Evolutionary conservation across 2,113 vertebrate genomes (phyloP).

Genomic region (Nothoprocta perdicaria): DNA sequence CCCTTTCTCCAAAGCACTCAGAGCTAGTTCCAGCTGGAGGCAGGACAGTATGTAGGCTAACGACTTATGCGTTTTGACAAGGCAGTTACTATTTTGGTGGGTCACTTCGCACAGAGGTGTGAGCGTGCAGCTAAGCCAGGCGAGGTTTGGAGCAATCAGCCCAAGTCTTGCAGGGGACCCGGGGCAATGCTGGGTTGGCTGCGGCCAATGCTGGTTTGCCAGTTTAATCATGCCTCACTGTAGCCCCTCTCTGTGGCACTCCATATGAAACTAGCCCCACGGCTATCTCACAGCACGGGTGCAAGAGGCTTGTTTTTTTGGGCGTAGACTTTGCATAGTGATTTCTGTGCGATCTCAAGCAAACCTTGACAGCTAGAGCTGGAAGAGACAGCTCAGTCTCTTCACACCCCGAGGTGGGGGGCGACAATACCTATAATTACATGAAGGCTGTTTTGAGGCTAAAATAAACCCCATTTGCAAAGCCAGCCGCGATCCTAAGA

Average conservation of each 20-base stretch:
- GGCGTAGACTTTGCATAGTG: not conserved
- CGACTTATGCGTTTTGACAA: not conserved
- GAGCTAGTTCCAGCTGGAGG: not conserved
- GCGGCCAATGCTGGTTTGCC: not conserved
- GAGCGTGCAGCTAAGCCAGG: fast-evolving
- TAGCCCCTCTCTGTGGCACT: fast-evolving
- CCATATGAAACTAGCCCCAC: fast-evolving
- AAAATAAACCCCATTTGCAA: not conserved
- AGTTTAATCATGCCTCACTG: fast-evolving
- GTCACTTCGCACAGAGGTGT: fast-evolving
- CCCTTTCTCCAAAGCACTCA: not conserved
- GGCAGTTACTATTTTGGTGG: not conserved
- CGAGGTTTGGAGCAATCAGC: not conserved
- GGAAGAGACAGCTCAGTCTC: not conserved
- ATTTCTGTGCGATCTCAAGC: fast-evolving
- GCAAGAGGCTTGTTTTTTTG: not conserved
- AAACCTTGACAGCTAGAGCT: no score
- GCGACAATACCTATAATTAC: not conserved
- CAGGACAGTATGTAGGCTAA: not conserved
- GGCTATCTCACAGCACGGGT: not conserved
- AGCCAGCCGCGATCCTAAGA: not conserved
- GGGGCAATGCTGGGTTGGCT: no score
- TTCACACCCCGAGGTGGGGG: not conserved
- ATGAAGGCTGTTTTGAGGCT: not conserved
- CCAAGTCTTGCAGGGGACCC: not conserved